Evolutionary conservation across 2,888 invertebrate species (phyloP), one percentile per base, ranked within the genome.

Genomic region (Callimorpha dominula): DNA sequence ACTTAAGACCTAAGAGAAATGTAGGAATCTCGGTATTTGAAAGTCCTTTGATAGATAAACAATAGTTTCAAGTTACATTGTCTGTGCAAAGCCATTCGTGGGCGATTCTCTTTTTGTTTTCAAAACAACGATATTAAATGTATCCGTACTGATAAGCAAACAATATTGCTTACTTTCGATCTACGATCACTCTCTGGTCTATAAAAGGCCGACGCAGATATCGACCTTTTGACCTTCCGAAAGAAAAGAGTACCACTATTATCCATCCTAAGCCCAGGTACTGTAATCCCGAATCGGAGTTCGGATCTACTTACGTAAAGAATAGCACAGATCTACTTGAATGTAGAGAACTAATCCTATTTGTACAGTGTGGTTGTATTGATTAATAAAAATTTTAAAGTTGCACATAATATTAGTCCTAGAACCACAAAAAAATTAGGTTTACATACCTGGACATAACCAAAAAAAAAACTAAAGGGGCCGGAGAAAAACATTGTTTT

Each of bases 401-500:
- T 31, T 31, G 31, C 31, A 31, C 31, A 31, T 31, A 2, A 31
- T 31, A 31, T 31, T 31, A 31, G 31, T 31, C 31, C 2, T 31
- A 31, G 31, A 31, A 31, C 2, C 31, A 31, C 31, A 31, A 31
- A 31, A 31, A 31, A 1, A 1, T 1, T 9, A 14, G 20, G 7
- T 60, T 9, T 20, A 60, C 9, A 31, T 20, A 31, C 60, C n/a
- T 54, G 20, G 57, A 31, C 31, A 40, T 50, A 50, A 17, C 43
- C 49, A 49, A 17, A 50, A 43, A 43, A 42, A 70, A 65, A 76
- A 79, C 78, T 68, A 78, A 77, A 77, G 71, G 75, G 67, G 49
- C 52, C 54, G 15, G 17, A 72, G 73, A 78, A 80, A 82, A 83
- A 78, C 73, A 69, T 71, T 71, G 85, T 84, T 75, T 78, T 52